Conservation (phyloP, 2,888 invertebrate genomes). For the Mylabris sibirica region DNA sequence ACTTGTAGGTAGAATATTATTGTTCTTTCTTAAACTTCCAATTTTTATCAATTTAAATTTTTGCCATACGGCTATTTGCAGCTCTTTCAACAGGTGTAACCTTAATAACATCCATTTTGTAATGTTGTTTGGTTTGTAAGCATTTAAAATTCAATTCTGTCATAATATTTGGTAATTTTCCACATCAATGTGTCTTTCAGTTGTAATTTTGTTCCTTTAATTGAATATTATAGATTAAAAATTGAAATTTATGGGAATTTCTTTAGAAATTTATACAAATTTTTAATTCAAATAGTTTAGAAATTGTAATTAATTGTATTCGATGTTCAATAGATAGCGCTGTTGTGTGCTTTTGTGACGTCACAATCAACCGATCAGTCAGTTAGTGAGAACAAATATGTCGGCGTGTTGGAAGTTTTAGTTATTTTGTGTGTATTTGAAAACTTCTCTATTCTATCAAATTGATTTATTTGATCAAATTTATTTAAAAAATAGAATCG, state of each 20-base stretch:
- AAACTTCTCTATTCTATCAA: slow-evolving; percentile 35
- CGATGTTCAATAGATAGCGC: not conserved
- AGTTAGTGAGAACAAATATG: slow-evolving; percentile 62
- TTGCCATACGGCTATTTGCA: no score
- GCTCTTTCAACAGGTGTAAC: not conserved
- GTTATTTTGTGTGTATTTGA: slow-evolving; percentile 55
- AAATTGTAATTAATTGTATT: not conserved
- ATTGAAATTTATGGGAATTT: not conserved
- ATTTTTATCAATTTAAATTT: no score
- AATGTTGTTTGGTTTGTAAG: not conserved
- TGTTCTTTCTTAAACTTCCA: no score
- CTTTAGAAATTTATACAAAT: no score
- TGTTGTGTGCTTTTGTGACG: slow-evolving; percentile 30
- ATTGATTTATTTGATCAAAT: slow-evolving; percentile 57
- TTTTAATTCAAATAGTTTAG: not conserved
- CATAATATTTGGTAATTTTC: not conserved
- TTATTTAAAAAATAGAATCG: slow-evolving; percentile 55
- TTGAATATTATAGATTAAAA: not conserved
- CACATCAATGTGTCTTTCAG: not conserved
- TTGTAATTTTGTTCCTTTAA: not conserved
- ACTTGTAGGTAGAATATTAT: no score
- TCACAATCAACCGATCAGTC: slow-evolving; percentile 58
- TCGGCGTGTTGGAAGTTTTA: slow-evolving; percentile 66
- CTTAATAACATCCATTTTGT: slow-evolving; percentile 6
- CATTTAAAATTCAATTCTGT: not conserved